Evolutionary conservation across 2,888 invertebrate genomes (phyloP).

Genomic region (Crematogaster levior): DNA sequence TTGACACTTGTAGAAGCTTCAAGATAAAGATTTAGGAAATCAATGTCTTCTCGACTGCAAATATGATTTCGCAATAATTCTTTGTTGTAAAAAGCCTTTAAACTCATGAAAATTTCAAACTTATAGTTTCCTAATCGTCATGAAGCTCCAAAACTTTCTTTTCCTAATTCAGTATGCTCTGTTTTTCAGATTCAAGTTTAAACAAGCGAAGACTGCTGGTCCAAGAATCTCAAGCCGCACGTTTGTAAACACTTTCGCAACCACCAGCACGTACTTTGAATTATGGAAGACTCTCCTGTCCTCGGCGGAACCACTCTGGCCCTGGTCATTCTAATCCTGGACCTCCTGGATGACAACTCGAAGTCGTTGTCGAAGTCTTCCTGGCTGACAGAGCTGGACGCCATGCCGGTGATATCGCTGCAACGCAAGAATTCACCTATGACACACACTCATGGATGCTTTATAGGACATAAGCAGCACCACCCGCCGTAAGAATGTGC

Average conservation of each 20-base stretch:
- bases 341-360: slow-evolving; percentile 86
- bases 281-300: slow-evolving; percentile 76
- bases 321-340: slow-evolving; percentile 86
- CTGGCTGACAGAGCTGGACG: slow-evolving; percentile 88
- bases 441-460: background rate
- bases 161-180: background rate
- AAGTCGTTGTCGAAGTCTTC: slow-evolving; percentile 88
- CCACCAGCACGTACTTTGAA: slow-evolving; percentile 74
- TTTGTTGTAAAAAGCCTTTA: background rate
- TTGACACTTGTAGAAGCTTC: background rate
- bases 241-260: background rate
- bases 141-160: background rate
- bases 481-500: background rate
- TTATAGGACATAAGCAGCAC: background rate
- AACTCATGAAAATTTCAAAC: background rate
- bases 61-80: background rate
- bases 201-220: background rate
- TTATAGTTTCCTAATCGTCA: background rate
- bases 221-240: background rate
- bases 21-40: background rate
- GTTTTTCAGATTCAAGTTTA: background rate
- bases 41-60: background rate
- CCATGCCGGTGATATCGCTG: slow-evolving; percentile 86
- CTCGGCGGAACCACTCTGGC: slow-evolving; percentile 83
- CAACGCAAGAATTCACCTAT: background rate